Base-by-base conservation (phyloP, 1,140 invertebrate species). In the Drosophila willistoni region DNA sequence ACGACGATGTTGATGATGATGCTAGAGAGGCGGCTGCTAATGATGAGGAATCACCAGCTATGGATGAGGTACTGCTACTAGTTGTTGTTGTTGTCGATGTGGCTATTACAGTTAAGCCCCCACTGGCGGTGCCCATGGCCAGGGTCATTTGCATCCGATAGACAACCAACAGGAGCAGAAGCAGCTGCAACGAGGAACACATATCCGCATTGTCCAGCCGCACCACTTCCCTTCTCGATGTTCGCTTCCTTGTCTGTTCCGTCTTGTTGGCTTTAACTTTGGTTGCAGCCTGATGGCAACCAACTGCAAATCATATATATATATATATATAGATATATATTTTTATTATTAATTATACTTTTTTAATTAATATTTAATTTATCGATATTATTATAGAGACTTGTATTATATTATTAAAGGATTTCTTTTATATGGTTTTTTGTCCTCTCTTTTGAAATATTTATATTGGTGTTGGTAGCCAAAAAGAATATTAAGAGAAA, bases 251-350 rank as follows among this genome's bases (percentile, higher is more conserved):
- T 63, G 59, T 42, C 36, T 14, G 54, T 41, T 76, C 77, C 84
- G 84, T 87, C 62, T 47, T 87, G 82, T 68, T 77, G 80, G 57
- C 68, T 83, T 87, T 87, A 80, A 60, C 77, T 80, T 13, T 87
- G 84, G 73, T 87, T 73, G 84, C 84, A 89, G 84, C 80, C 68
- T 66, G 64, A 70, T 84, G 80, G 84, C 83, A 89, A 87, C 83
- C 84, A 89, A 80, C 83, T 79, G 61, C 42, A 33, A 10, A 42
- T 12, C 9, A 29, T 70, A 51, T 44, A 68, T 59, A 59, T 25
- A 59, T 25, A n/a, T n/a, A 51, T 67, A 66, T 54, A n/a, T 3
- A 42, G 47, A 13, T 29, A 25, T 63, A 47, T 63, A 42, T 44
- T 44, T 44, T 44, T n/a, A 42, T 34, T 64, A 22, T 42, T 51